A percentile compares a stretch with the other conserved stretches of the same genome.
Evolutionary conservation across 2,113 vertebrate species (phyloP).

Genomic region (Pheucticus melanocephalus): DNA sequence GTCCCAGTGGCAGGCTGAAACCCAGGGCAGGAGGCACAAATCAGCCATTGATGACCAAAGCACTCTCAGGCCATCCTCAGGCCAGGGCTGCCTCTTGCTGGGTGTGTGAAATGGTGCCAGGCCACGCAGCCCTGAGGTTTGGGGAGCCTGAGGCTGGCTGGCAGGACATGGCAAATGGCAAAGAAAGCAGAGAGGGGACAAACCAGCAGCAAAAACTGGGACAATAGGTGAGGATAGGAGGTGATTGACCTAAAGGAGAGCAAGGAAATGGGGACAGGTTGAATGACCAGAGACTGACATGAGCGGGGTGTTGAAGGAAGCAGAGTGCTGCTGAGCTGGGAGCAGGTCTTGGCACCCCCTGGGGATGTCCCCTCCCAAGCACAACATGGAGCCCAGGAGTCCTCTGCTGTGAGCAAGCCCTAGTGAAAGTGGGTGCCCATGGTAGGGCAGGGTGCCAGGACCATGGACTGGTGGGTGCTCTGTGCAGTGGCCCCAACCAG

Average conservation of each 20-base stretch:
- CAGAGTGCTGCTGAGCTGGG: neutral
- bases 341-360: neutral
- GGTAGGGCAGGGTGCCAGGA: neutral
- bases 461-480: rapidly evolving
- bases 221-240: rapidly evolving
- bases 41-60: rapidly evolving
- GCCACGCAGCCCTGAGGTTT: neutral
- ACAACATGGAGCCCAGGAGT: neutral
- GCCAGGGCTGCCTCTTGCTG: neutral
- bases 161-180: neutral
- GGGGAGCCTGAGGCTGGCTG: neutral
- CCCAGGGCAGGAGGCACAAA: neutral
- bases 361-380: neutral
- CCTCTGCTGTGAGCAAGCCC: neutral
- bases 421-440: neutral
- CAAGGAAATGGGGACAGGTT: neutral
- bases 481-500: rapidly evolving
- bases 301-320: neutral
- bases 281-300: neutral
- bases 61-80: neutral
- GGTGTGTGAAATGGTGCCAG: neutral
- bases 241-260: neutral
- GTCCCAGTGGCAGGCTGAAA: neutral
- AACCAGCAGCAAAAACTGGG: neutral
- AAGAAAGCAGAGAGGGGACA: neutral